Base-by-base conservation (phyloP, 2,797 vertebrate genomes). In the Telmatherina bonti region DNA sequence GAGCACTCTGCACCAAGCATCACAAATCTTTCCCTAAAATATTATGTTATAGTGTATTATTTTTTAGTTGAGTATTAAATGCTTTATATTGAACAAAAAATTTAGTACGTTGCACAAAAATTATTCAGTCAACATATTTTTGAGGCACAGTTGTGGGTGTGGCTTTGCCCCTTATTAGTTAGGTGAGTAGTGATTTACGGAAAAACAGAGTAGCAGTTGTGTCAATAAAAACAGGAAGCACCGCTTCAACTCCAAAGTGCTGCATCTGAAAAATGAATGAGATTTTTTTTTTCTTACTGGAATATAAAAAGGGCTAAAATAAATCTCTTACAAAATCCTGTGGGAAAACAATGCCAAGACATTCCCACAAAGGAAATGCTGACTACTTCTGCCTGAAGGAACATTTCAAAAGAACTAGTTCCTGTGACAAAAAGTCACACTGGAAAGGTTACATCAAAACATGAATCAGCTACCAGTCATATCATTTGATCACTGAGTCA, bases 281-380 rank as follows among this genome's bases (percentile, higher is more conserved):
- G 10, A 51, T 49, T 27, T 12, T 24, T 49, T 27, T 12, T 24
- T 24, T 26, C 22, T 51, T 13, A 51, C 20, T 45, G 7, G 22
- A 51, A 26, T 24, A 51, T 47, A 16, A 26, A 11, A 63, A 63
- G 43, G 12, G 33, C 47, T 35, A 33, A 35, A 51, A 63, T 63
- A 51, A 49, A 13, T 18, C 26, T 45, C 27, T n/a, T 8, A 20
- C 43, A 22, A 59, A 61, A 30, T 20, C 58, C 26, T 27, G 38
- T 20, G 16, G 36, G 58, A 35, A 58, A 36, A 35, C 22, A 24
- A 43, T 60, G 15, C 1, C 12, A 45, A 11, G 24, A 59, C 13
- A 27, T 59, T 16, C 36, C 57, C 57, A 20, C 15, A 18, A 36
- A 9, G 5, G 35, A 36, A 36, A 52, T 52, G 49, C 49, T 20